Percentiles rank a stretch among this genome's conserved stretches.
Evolutionary conservation across 2,888 invertebrate species (phyloP).

Genomic region (Sympetrum striolatum): DNA sequence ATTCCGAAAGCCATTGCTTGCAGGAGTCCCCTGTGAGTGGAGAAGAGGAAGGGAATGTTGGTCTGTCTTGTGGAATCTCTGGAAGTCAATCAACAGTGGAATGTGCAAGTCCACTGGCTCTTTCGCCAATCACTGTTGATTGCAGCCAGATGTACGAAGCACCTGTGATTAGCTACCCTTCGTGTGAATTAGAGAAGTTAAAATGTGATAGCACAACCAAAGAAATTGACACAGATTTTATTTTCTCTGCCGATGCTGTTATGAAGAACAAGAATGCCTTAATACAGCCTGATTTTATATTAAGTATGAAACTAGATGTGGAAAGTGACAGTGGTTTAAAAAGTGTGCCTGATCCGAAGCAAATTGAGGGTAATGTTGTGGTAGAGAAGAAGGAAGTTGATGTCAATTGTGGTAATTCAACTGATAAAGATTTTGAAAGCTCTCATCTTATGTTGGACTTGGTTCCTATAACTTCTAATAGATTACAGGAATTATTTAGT

Average conservation of each 20-base stretch:
- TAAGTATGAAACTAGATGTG: not conserved
- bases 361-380: not conserved
- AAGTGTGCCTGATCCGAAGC: not conserved
- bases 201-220: constrained; percentile 3
- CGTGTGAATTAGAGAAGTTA: not conserved
- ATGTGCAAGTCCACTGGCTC: constrained; percentile 17
- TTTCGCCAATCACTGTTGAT: not conserved
- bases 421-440: not conserved
- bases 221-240: not conserved
- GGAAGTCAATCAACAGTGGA: constrained; percentile 33
- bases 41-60: not conserved
- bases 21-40: not conserved
- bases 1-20: no score
- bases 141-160: not conserved
- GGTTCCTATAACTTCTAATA: not conserved
- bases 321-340: not conserved
- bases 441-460: constrained; percentile 3
- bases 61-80: not conserved
- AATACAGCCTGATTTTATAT: not conserved
- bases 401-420: not conserved
- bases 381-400: not conserved
- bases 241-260: not conserved
- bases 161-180: not conserved
- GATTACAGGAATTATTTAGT: not conserved
- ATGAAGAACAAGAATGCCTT: not conserved